phyloP scores from a whole-genome alignment of 2,797 vertebrate genomes.

The Glossophaga mutica region DNA sequence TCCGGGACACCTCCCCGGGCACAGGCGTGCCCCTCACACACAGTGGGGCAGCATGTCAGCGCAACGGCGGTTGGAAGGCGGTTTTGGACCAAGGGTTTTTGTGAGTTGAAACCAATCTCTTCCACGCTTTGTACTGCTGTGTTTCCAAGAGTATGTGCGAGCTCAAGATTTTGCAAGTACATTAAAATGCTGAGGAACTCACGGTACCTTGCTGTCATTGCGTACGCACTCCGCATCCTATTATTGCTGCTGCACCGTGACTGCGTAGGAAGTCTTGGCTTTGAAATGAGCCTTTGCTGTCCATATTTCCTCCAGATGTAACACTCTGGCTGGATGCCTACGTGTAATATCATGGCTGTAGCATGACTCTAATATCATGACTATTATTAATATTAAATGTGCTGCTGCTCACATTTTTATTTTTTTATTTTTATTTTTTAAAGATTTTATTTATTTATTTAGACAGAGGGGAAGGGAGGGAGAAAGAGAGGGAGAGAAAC shows the following conservation, averaged over 20 bases:
- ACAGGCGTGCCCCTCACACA: no score
- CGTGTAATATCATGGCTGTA: no score
- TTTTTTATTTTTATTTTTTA: no score
- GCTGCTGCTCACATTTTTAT: neutral
- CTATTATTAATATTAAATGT: neutral
- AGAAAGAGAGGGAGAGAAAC: no score
- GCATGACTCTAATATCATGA: neutral
- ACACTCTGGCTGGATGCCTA: neutral
- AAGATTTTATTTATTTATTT: no score
- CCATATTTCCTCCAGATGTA: neutral
- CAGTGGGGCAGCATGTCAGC: accelerated
- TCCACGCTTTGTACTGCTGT: neutral
- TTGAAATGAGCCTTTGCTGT: neutral
- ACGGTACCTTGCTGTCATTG: neutral
- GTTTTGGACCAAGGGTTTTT: neutral
- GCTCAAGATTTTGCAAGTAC: neutral
- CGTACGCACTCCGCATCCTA: no score
- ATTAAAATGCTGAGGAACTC: neutral
- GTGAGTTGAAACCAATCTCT: neutral
- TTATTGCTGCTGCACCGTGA: neutral
- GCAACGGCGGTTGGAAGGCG: no score
- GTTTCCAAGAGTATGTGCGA: neutral
- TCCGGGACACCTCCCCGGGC: accelerated
- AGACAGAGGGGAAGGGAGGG: no score
- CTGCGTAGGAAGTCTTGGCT: neutral